Conservation (phyloP, 2,797 vertebrate genomes). For the Vireo griseus region DNA sequence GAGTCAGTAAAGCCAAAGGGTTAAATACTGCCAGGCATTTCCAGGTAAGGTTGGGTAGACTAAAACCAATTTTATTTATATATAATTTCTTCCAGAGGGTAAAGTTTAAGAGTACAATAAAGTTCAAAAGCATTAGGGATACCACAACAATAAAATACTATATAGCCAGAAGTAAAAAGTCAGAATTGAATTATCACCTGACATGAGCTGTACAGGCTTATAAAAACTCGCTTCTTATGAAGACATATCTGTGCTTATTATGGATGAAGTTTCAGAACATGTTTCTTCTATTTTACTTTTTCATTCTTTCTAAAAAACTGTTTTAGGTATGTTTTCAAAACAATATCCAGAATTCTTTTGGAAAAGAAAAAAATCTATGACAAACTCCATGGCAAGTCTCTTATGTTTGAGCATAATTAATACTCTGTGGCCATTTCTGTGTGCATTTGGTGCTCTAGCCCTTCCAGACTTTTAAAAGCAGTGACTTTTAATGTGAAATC, state of each 20-base stretch:
- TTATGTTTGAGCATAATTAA: neutral
- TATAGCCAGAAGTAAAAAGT: neutral
- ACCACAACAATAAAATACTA: constrained; percentile 19
- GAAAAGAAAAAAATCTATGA: fast-evolving
- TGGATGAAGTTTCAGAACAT: neutral
- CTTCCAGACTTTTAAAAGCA: neutral
- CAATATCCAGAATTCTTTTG: neutral
- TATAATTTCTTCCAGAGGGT: neutral
- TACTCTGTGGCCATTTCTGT: neutral
- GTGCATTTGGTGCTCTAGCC: neutral
- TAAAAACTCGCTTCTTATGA: neutral
- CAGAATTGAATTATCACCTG: constrained; percentile 12
- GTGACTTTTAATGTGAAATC: neutral
- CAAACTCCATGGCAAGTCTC: neutral
- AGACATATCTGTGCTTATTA: neutral
- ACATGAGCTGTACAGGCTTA: neutral
- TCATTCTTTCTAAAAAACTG: neutral
- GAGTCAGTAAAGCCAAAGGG: neutral
- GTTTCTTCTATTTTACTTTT: neutral
- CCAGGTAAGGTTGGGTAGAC: neutral
- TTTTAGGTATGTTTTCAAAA: neutral
- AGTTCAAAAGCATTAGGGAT: constrained; percentile 31
- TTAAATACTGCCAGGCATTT: neutral
- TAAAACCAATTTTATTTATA: neutral
- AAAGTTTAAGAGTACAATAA: neutral